phyloP scores from a whole-genome alignment of 2,113 vertebrate species.

The Bombycilla garrulus region DNA sequence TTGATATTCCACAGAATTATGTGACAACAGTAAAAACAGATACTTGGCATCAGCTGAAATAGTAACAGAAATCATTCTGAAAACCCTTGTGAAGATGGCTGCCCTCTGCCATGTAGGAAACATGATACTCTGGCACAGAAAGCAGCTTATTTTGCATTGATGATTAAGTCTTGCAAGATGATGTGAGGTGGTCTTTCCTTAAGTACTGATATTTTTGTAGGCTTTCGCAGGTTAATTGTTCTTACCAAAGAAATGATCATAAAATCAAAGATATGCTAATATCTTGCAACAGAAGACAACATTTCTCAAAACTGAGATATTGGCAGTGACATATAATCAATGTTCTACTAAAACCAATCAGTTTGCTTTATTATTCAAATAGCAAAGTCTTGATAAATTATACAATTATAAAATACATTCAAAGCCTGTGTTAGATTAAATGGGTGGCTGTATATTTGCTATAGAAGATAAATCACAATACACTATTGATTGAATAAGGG shows the following conservation, averaged over 20 bases:
- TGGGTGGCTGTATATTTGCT: background rate
- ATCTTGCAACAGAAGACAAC: background rate
- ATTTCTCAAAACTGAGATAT: background rate
- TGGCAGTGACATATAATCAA: background rate
- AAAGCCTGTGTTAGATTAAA: background rate
- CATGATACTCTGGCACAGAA: background rate
- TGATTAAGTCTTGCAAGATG: background rate
- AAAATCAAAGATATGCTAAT: background rate
- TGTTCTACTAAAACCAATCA: background rate
- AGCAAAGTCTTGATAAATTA: background rate
- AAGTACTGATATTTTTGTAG: background rate
- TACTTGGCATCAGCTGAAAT: background rate
- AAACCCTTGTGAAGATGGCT: background rate
- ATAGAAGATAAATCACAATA: background rate
- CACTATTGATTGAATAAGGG: background rate
- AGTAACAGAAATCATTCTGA: background rate
- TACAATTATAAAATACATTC: background rate
- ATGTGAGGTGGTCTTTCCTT: background rate
- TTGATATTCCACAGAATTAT: background rate
- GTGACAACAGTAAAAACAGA: background rate
- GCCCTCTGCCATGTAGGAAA: rapidly evolving
- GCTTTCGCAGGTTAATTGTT: background rate
- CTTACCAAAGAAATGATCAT: background rate
- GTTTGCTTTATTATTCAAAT: background rate
- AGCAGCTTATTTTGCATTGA: background rate